phyloP scores from a whole-genome alignment of 2,113 vertebrate species.

The Sinocyclocheilus anophthalmus region DNA sequence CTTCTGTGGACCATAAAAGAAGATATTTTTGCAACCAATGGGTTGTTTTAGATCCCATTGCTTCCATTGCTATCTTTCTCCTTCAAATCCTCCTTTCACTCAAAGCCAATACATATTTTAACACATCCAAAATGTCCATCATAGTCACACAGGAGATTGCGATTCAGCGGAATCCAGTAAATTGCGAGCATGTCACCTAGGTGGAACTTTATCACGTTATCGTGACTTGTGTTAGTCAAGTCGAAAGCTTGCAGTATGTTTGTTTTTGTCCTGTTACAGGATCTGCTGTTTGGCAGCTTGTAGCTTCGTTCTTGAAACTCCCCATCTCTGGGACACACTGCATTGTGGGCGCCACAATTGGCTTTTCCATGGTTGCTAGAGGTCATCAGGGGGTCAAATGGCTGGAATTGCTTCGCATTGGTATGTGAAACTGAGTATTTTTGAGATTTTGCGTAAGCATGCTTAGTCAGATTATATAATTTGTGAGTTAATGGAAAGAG shows the following conservation, averaged over 20 bases:
- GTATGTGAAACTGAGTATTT: slow-evolving; percentile 68
- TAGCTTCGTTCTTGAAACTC: slow-evolving; percentile 92
- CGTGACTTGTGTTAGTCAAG: not conserved
- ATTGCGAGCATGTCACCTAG: not conserved
- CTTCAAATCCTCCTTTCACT: not conserved
- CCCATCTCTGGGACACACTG: slow-evolving; percentile 98
- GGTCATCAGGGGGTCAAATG: slow-evolving; percentile 89
- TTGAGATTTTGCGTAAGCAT: not conserved
- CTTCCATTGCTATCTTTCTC: not conserved
- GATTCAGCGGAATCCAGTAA: not conserved
- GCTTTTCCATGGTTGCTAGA: slow-evolving; percentile 89
- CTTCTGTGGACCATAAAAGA: not conserved
- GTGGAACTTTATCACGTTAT: slow-evolving; percentile 4
- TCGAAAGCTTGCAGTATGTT: slow-evolving; percentile 19
- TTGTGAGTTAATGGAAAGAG: not conserved
- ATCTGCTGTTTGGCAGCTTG: slow-evolving; percentile 94
- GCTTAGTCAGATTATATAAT: not conserved
- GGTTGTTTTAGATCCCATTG: not conserved
- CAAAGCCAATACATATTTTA: not conserved
- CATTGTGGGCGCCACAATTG: slow-evolving; percentile 94
- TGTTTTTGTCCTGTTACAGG: slow-evolving; percentile 71
- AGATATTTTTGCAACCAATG: not conserved
- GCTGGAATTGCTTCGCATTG: slow-evolving; percentile 91
- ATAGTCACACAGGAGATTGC: not conserved
- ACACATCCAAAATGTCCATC: not conserved